A percentile compares a stretch with the other conserved stretches of the same genome.
Conservation (phyloP, 2,113 vertebrate species). For the Saccopteryx bilineata region DNA sequence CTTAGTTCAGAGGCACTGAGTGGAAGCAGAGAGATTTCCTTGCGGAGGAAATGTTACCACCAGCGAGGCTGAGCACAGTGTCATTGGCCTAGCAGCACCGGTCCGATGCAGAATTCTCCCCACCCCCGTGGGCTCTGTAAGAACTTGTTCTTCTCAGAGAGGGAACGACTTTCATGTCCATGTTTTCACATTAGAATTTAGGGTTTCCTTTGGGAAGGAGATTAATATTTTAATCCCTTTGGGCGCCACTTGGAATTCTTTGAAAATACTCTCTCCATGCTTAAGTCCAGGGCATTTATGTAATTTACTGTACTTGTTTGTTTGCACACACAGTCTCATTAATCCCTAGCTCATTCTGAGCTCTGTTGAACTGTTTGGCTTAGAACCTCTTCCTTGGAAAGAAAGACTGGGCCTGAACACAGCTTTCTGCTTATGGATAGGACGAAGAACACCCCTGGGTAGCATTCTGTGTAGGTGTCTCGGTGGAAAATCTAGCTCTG, state of each 20-base stretch:
- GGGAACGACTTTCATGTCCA: constrained; percentile 79
- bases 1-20: constrained; percentile 32
- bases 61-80: neutral
- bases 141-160: constrained; percentile 79
- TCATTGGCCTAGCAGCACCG: constrained; percentile 2
- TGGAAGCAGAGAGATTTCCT: constrained; percentile 29
- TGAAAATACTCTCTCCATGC: constrained; percentile 69
- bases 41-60: neutral
- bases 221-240: constrained; percentile 85
- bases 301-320: constrained; percentile 60
- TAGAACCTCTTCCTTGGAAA: constrained; percentile 60
- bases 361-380: constrained; percentile 51
- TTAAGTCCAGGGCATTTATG: constrained; percentile 60
- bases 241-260: constrained; percentile 84
- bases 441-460: constrained; percentile 58
- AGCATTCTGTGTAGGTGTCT: neutral
- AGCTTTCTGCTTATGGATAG: constrained; percentile 13
- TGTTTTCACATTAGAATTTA: constrained; percentile 82
- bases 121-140: constrained; percentile 56
- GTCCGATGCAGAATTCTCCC: neutral
- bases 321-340: constrained; percentile 69
- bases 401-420: neutral
- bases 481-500: neutral
- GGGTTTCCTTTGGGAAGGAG: constrained; percentile 78
- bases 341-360: constrained; percentile 65